These are phyloP conservation scores for Brachyhypopomus occidentalis DNA, from an alignment of 2,113 vertebrate genomes.

Conservation along the genomic window DNA sequence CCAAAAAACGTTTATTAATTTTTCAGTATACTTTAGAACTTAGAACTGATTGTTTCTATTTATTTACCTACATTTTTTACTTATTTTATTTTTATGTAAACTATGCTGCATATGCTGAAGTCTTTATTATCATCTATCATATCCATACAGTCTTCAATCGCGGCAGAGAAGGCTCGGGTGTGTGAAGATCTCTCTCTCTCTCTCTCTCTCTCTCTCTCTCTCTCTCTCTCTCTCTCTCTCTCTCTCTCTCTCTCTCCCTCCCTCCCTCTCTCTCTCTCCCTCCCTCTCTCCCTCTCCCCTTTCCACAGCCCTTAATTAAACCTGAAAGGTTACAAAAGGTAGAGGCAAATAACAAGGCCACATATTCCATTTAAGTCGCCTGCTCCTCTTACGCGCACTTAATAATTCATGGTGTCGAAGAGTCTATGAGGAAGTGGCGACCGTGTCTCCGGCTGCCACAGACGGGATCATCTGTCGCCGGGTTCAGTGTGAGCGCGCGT, in stretches of 20 bases:
- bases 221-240: constrained; percentile 22
- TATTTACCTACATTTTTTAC: too few species aligned
- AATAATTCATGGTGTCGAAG: constrained; percentile 76
- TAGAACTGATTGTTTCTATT: too few species aligned
- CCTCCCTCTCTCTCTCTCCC: constrained; percentile 45
- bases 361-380: constrained; percentile 74
- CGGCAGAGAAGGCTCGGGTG: neutral
- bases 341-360: constrained; percentile 78
- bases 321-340: constrained; percentile 80
- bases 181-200: constrained; percentile 1
- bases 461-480: constrained; percentile 70
- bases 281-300: constrained; percentile 12
- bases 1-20: neutral
- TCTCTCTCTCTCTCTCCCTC: constrained; percentile 40
- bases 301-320: constrained; percentile 77
- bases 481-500: constrained; percentile 69
- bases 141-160: too few species aligned
- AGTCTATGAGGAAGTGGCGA: constrained; percentile 69
- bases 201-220: constrained; percentile 46
- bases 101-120: neutral
- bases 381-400: constrained; percentile 69
- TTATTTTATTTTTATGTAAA: neutral
- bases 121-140: too few species aligned
- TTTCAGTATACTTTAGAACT: too few species aligned
- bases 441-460: constrained; percentile 66